Evolutionary conservation across 2,113 vertebrate species (phyloP), one percentile per base, ranked within the genome.

Genomic region (Leuciscus idus): DNA sequence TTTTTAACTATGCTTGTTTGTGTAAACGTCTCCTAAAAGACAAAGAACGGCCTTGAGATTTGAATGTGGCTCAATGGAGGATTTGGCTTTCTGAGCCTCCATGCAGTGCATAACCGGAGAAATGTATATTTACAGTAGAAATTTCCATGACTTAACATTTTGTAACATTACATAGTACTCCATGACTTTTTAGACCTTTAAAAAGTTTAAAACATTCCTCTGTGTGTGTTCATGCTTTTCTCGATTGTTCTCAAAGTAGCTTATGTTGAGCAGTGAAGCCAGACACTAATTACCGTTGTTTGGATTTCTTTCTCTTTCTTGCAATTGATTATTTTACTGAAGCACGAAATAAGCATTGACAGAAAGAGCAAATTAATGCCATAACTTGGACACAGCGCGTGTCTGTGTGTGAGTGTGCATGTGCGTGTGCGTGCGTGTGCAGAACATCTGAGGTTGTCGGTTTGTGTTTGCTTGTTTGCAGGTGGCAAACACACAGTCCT

Each of bases 401-500:
- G 5, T 17, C 2, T 3, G 59, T 62, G 12, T 64, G 62, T 30
- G 59, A 4, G 3, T 61, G 59, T 11, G 59, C 10, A 8, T n/a
- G 2, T 61, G 57, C 3, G 23, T 8, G 19, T 8, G 57, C 8
- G 57, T 23, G 57, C 28, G 10, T n/a, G 9, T 61, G 23, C 10
- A 26, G 59, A 62, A 23, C 59, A 62, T 62, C 61, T 62, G n/a
- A 62, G 23, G 61, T 8, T 62, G n/a, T 62, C n/a, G 1, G 36
- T 73, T 43, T 23, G 19, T 73, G 33, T 43, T 73, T 11, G 7
- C 39, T 52, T 87, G 75, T 73, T 87, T 84, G 64, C 75, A 77
- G 52, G 61, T 64, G 68, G 36, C 23, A 23, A 73, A 57, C 55
- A 87, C 72, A 78, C 84, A 86, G 87, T 91, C 81, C 87, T n/a